Conservation (phyloP, 1,140 invertebrate species). For the Latrodectus geometricus region DNA sequence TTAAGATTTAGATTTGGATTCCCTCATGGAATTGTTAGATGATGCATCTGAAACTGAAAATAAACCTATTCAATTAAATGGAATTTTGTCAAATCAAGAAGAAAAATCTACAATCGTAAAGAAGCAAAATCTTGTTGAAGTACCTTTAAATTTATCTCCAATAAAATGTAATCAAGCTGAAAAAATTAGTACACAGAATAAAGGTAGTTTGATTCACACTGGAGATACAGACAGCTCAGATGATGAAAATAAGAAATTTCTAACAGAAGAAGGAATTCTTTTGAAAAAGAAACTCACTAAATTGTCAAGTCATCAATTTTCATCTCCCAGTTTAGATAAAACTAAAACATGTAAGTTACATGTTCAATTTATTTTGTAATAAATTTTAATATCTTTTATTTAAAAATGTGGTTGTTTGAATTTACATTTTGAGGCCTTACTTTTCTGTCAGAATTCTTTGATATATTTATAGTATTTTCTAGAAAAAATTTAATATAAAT, state of each 20-base stretch:
- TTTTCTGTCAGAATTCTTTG: too few relatives aligned
- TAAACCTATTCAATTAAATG: neutral
- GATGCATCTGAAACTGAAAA: neutral
- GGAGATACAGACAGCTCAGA: constrained; percentile 81
- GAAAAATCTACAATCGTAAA: neutral
- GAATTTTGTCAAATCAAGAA: neutral
- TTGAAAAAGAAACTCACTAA: constrained; percentile 73
- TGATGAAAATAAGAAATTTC: constrained; percentile 80
- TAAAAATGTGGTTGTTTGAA: too few relatives aligned
- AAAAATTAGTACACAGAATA: too few relatives aligned
- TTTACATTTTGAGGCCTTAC: too few relatives aligned
- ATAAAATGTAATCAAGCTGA: neutral
- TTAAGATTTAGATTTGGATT: constrained; percentile 39
- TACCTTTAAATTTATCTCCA: neutral
- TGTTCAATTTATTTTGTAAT: too few relatives aligned
- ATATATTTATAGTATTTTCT: too few relatives aligned
- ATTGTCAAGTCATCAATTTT: neutral
- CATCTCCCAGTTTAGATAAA: neutral
- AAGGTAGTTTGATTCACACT: constrained; percentile 71
- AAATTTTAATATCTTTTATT: too few relatives aligned
- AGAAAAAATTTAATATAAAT: too few relatives aligned
- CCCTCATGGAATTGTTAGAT: constrained; percentile 37
- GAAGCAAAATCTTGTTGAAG: neutral
- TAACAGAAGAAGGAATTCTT: constrained; percentile 76
- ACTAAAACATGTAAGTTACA: constrained; percentile 20